Evolutionary conservation across 30 jellyfish, hydroid and myxozoan species (phyloP), one percentile per base, ranked within the genome.

Genomic region (Aurelia sp.): DNA sequence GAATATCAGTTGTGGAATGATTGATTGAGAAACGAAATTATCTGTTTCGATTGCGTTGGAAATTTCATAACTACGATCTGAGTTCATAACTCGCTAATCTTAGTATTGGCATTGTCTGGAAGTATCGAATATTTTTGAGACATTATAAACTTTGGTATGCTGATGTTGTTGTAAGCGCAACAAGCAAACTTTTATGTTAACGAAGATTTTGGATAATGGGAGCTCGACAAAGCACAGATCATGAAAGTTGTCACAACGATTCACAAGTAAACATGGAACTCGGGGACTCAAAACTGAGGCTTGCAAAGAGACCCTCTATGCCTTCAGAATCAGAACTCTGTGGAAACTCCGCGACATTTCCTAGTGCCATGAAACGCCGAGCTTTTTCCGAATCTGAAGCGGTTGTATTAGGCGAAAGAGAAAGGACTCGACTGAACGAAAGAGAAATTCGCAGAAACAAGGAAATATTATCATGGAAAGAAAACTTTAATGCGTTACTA

Each of bases 341-440:
- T 18, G 31, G 53, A 20, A 66, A 16, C 21, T 16, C 22, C 15
- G 19, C 53, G 19, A 16, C 77, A 20, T 17, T 16, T 15, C 22
- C 21, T 2, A 66, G 50, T 21, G 18, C 77, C 27, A n/a, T 59
- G 23, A 59, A 59, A 59, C 69, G 23, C 33, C 6, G 93, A 47
- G 93, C 93, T 16, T 84, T 70, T 37, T 84, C 93, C 18, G 93
- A 84, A 62, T 84, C 93, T 10, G 92, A 82, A n/a, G 18, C 90
- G 30, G 27, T 82, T n/a, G 79, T 74, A 33, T 60, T 84, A 30
- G 84, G 84, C 22, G 93, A 84, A 9, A 23, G 81, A 13, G 66
- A 33, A 23, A 60, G 83, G 4, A 53, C 83, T 18, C 53, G 60
- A 66, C 77, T n/a, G n/a, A 66, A 33, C 48, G 77, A 17, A 66